A percentile compares a stretch with the other conserved stretches of the same genome.
phyloP scores from a whole-genome alignment of 2,888 invertebrate species.

The Andrena praecox region DNA sequence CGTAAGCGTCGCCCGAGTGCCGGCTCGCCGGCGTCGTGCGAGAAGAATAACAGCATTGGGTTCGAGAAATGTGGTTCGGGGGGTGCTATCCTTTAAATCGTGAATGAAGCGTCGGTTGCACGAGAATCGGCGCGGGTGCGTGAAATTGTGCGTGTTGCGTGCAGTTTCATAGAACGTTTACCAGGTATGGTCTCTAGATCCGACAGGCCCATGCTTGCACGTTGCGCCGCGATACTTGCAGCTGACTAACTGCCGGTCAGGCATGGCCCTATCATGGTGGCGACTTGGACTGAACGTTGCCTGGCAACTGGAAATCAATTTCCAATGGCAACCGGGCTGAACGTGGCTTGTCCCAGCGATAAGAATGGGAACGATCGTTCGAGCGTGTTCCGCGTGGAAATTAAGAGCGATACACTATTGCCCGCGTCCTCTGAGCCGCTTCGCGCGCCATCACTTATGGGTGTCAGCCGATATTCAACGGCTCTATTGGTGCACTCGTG shows the following conservation, averaged over 20 bases:
- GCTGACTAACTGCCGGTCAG: constrained; percentile 78
- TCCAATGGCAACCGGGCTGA: constrained; percentile 70
- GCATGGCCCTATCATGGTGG: constrained; percentile 74
- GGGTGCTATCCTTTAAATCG: background rate
- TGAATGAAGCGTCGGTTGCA: constrained; percentile 4
- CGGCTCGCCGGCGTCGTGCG: constrained; percentile 11
- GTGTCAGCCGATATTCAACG: constrained; percentile 38
- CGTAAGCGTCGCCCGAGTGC: background rate
- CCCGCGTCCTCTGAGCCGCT: background rate
- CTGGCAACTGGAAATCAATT: constrained; percentile 82
- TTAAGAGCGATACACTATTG: constrained; percentile 26
- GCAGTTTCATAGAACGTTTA: constrained; percentile 64
- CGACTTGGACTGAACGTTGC: constrained; percentile 78
- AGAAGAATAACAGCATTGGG: background rate
- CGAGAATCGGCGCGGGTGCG: constrained; percentile 21
- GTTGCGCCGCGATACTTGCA: constrained; percentile 76
- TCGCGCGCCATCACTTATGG: constrained; percentile 26
- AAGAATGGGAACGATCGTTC: constrained; percentile 62
- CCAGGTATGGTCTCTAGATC: constrained; percentile 81
- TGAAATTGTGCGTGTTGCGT: constrained; percentile 33
- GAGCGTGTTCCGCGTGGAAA: constrained; percentile 39
- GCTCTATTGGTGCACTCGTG: background rate
- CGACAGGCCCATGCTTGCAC: constrained; percentile 80
- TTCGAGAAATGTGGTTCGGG: background rate
- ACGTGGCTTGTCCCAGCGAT: constrained; percentile 48